A percentile compares a stretch with the other conserved stretches of the same genome.
Evolutionary conservation across 2,113 vertebrate genomes (phyloP).

Genomic region (Turdus rufiventris): DNA sequence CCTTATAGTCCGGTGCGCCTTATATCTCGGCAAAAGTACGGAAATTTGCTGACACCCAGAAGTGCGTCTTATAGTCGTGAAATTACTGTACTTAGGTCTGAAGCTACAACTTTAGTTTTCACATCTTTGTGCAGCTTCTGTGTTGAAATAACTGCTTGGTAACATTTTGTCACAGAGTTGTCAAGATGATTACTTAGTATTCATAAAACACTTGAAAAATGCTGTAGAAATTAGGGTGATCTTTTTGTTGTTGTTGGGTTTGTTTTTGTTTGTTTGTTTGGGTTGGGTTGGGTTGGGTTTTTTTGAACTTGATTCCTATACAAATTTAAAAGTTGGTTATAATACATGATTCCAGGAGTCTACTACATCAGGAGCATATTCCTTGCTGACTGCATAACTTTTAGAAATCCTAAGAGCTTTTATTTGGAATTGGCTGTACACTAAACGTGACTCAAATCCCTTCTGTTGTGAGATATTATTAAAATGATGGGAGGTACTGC

Average conservation of each 20-base stretch:
- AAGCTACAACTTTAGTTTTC: neutral
- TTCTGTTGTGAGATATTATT: constrained; percentile 8
- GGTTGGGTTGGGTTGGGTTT: neutral
- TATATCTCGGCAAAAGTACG: too few species aligned
- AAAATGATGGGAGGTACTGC: neutral
- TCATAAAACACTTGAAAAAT: neutral
- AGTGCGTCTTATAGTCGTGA: too few species aligned
- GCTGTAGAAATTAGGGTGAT: neutral
- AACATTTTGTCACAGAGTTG: neutral
- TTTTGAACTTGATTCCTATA: neutral
- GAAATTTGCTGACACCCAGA: too few species aligned
- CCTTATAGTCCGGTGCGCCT: too few species aligned
- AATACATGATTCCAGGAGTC: neutral
- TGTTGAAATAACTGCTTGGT: neutral
- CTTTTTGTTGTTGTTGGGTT: neutral
- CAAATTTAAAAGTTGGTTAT: neutral
- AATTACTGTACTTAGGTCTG: neutral
- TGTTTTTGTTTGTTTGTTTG: neutral
- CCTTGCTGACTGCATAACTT: neutral
- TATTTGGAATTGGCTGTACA: neutral
- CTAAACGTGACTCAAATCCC: neutral
- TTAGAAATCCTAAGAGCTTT: neutral
- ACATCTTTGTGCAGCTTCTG: neutral
- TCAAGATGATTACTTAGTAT: neutral
- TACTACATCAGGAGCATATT: neutral